Evolutionary conservation across 2,888 invertebrate genomes (phyloP).

Genomic region (Chorisops tibialis): DNA sequence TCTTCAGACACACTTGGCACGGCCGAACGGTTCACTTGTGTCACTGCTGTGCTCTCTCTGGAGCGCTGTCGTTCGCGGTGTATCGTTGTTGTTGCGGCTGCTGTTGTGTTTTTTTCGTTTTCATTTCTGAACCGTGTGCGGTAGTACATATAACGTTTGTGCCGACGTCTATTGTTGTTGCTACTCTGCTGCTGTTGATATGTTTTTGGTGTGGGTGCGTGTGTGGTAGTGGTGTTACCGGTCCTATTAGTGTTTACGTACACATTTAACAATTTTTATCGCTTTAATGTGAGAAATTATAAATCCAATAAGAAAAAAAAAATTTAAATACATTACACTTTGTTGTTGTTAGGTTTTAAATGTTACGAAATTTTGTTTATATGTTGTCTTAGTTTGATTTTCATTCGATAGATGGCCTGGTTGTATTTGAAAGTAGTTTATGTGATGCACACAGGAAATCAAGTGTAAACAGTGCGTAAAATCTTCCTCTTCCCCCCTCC

Average conservation of each 20-base stretch:
- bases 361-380: too few species aligned
- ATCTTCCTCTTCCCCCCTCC: too few species aligned
- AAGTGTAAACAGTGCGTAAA: too few species aligned
- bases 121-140: too few species aligned
- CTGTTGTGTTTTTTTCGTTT: background rate
- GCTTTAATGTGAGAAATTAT: constrained; percentile 13
- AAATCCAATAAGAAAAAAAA: constrained; percentile 9
- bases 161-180: background rate
- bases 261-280: constrained; percentile 20
- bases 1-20: constrained; percentile 30
- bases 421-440: too few species aligned
- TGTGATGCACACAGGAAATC: too few species aligned
- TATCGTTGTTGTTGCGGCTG: constrained; percentile 2
- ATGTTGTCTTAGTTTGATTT: too few species aligned
- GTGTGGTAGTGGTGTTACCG: constrained; percentile 19
- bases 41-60: constrained; percentile 7
- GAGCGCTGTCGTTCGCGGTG: constrained; percentile 1
- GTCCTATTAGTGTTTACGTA: constrained; percentile 24
- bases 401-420: too few species aligned
- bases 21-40: constrained; percentile 25
- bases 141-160: too few species aligned
- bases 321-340: constrained; percentile 1
- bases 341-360: background rate
- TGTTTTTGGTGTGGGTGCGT: constrained; percentile 12
- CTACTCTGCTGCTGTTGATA: background rate